These are phyloP conservation scores for Polydrusus cervinus DNA, from an alignment of 2,888 invertebrate genomes.

Conservation along the genomic window DNA sequence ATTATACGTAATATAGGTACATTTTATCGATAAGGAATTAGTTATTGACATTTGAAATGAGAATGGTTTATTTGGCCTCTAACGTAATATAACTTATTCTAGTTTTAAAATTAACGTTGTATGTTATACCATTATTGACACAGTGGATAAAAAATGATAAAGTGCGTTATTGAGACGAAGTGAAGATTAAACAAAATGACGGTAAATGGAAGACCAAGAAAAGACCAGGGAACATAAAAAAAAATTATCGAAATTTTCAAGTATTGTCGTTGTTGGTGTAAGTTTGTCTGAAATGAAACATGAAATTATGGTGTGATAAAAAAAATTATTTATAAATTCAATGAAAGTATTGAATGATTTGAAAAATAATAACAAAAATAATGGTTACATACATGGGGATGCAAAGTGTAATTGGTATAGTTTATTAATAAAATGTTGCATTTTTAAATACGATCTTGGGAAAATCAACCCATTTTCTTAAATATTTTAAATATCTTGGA, in stretches of 20 bases:
- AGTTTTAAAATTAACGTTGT: slow-evolving; percentile 1
- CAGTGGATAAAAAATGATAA: slow-evolving; percentile 10
- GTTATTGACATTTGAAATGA: too few relatives aligned
- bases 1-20: too few relatives aligned
- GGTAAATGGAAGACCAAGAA: background rate
- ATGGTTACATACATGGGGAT: slow-evolving; percentile 23
- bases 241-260: background rate
- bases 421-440: slow-evolving; percentile 25
- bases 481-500: too few relatives aligned
- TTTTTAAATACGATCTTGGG: background rate
- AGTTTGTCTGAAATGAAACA: slow-evolving; percentile 23
- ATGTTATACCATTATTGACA: slow-evolving; percentile 23
- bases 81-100: background rate
- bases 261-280: slow-evolving; percentile 9
- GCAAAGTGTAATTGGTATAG: slow-evolving; percentile 14
- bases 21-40: too few relatives aligned
- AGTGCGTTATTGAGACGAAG: slow-evolving; percentile 6
- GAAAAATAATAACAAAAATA: background rate
- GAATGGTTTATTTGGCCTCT: too few relatives aligned
- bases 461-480: too few relatives aligned
- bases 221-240: background rate
- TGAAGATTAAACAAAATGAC: slow-evolving; percentile 1
- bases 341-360: background rate
- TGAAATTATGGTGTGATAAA: background rate
- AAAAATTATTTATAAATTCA: background rate